These are phyloP conservation scores for Scaptomyza caliginosa DNA, from an alignment of 2,888 invertebrate genomes.

Conservation along the genomic window DNA sequence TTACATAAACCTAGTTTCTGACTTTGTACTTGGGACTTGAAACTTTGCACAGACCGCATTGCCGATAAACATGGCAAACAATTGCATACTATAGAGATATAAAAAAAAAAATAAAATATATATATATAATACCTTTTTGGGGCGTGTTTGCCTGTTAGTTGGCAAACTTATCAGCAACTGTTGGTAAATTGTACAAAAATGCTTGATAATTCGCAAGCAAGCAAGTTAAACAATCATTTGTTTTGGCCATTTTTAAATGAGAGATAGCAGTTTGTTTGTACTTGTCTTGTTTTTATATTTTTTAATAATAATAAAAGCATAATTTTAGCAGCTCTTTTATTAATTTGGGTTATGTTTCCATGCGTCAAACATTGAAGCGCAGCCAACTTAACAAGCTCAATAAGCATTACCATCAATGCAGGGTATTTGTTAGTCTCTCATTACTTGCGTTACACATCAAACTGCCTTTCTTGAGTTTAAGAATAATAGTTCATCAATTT, in stretches of 20 bases:
- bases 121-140: background rate
- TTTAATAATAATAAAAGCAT: background rate
- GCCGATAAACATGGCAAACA: background rate
- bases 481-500: background rate
- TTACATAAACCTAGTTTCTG: background rate
- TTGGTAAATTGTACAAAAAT: slow-evolving; percentile 1
- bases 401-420: background rate
- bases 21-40: background rate
- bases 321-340: background rate
- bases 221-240: background rate
- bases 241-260: background rate
- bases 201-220: background rate
- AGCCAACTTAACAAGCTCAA: background rate
- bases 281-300: background rate
- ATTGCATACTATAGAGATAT: slow-evolving; percentile 1
- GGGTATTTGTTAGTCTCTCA: background rate
- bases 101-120: background rate
- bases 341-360: background rate
- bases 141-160: background rate
- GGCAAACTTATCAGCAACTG: slow-evolving; percentile 9
- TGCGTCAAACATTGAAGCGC: background rate
- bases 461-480: no score
- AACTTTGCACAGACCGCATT: background rate
- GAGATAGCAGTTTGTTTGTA: background rate
- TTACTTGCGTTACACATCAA: no score